Evolutionary conservation across 2,797 vertebrate genomes (phyloP), one percentile per base, ranked within the genome.

Genomic region (Neoniphon sammara): DNA sequence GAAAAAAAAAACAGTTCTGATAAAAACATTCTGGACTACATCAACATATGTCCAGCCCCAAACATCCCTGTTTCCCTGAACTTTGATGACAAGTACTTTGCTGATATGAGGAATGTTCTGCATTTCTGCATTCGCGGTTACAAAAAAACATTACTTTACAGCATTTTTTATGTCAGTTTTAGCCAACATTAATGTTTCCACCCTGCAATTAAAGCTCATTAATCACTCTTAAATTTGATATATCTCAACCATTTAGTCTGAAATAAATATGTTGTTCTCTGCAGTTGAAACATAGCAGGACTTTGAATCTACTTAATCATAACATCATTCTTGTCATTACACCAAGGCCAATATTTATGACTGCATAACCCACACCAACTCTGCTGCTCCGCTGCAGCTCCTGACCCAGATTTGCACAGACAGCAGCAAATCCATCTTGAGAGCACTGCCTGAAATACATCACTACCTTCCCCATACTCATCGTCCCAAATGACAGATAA

Each of bases 381-480:
- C 36, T 14, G 7, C 50, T 30, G 47, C 75, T 78, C 36, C 17
- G 5, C 50, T 34, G 47, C 72, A n/a, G 67, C 31, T 73, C 30
- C 58, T 87, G 83, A 87, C 80, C 78, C 86, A 88, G 68, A 88
- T 88, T 83, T 66, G 42, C 42, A 52, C 66, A 78, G 68, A 72
- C 58, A 18, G 56, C 66, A 75, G 47, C 64, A 65, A 64, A 88
- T 85, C 75, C 68, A 55, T 86, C 77, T 76, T 7, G 10, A 72
- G 36, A 78, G 67, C 20, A 1, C 70, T 72, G 69, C 44, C 77
- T 74, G 53, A 77, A 70, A 81, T 62, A 73, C 80, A 67, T 85
- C 76, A 77, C 86, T 84, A 87, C 54, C 60, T 73, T 82, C 59
- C 44, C 66, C 46, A 34, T 81, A 25, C 69, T 85, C 30, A 27